Evolutionary conservation across 1,140 invertebrate genomes (phyloP).

Genomic region (Eumeta japonica): DNA sequence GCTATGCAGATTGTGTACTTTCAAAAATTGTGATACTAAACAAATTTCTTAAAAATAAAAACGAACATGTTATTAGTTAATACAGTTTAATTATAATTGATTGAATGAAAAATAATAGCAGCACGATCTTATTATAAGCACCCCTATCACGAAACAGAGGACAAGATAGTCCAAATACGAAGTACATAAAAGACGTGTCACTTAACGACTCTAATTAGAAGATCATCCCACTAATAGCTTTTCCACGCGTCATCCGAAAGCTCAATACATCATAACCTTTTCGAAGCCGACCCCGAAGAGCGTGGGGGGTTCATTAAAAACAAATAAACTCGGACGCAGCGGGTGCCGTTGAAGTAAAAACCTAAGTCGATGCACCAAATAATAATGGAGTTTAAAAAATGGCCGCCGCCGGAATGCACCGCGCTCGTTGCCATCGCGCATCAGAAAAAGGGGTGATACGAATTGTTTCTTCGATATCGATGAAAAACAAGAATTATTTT

Average conservation of each 20-base stretch:
- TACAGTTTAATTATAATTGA: no score
- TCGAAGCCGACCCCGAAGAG: no score
- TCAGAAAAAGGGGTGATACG: no score
- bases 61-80: no score
- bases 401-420: constrained; percentile 38
- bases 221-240: constrained; percentile 9
- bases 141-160: no score
- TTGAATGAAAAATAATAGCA: no score
- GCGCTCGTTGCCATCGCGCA: constrained; percentile 30
- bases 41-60: no score
- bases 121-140: no score
- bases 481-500: no score
- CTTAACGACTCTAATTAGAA: not conserved
- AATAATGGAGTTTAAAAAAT: constrained; percentile 53
- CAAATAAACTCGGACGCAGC: constrained; percentile 30
- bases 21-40: no score
- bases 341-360: constrained; percentile 28
- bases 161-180: constrained; percentile 9
- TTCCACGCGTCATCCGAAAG: constrained; percentile 27
- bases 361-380: constrained; percentile 33
- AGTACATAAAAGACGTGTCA: constrained; percentile 1
- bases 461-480: constrained; percentile 18
- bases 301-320: constrained; percentile 41
- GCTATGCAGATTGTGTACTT: no score
- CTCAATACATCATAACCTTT: no score